A percentile compares a stretch with the other conserved stretches of the same genome.
These are phyloP conservation scores for Scomberomorus guttatus DNA, from an alignment of 2,797 vertebrate genomes.

Conservation along the genomic window DNA sequence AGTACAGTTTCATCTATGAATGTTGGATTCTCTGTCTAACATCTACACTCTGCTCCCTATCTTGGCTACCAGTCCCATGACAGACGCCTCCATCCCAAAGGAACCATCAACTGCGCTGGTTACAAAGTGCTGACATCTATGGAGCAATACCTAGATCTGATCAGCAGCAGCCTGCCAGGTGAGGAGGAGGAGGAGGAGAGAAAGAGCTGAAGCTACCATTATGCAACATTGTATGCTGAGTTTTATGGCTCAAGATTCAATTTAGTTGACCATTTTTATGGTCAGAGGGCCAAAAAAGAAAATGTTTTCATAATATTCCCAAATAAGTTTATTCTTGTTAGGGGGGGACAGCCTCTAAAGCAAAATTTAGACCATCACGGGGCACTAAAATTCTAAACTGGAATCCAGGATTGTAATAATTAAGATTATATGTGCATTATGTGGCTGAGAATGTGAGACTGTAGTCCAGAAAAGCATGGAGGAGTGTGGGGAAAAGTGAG, in stretches of 20 bases:
- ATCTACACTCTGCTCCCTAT: not conserved
- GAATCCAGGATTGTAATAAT: not conserved
- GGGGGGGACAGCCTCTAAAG: too few relatives aligned
- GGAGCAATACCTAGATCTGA: constrained; percentile 93
- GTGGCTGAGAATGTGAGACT: not conserved
- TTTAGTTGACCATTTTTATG: constrained; percentile 1
- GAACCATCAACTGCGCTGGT: constrained; percentile 91
- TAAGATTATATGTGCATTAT: not conserved
- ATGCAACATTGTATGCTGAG: not conserved
- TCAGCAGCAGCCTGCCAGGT: constrained; percentile 91
- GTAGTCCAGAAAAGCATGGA: too few relatives aligned
- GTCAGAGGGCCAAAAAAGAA: not conserved
- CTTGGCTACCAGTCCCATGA: constrained; percentile 87
- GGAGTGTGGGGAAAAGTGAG: too few relatives aligned
- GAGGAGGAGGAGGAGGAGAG: constrained; percentile 41
- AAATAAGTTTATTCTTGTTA: too few relatives aligned
- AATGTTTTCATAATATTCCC: too few relatives aligned
- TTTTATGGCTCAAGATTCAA: not conserved
- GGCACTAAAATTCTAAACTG: not conserved
- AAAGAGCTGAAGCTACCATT: not conserved
- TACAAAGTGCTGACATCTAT: constrained; percentile 93
- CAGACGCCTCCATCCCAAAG: constrained; percentile 86
- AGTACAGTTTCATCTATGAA: not conserved
- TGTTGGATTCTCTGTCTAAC: not conserved
- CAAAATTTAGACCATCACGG: too few relatives aligned